Evolutionary conservation across 2,797 vertebrate genomes (phyloP).

Genomic region (Telmatherina bonti): DNA sequence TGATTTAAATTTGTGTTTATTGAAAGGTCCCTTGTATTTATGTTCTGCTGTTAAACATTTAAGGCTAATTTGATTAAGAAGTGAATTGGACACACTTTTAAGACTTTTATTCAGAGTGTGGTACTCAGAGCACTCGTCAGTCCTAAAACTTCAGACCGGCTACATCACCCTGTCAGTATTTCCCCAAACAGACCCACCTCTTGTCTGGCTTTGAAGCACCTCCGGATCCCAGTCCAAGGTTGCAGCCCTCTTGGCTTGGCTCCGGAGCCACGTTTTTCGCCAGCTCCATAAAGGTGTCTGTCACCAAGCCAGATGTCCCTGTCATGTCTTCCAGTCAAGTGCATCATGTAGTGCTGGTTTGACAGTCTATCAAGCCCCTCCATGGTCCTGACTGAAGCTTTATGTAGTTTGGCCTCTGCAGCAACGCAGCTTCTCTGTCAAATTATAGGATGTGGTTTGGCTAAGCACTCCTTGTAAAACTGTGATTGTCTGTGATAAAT

Average conservation of each 20-base stretch:
- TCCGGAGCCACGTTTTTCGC: constrained; percentile 50
- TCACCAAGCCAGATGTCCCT: constrained; percentile 51
- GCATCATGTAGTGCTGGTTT: constrained; percentile 53
- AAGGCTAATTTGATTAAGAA: constrained; percentile 26
- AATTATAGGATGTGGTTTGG: constrained; percentile 71
- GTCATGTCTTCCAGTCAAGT: constrained; percentile 48
- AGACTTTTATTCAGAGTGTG: constrained; percentile 50
- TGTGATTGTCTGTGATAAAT: constrained; percentile 72
- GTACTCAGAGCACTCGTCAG: constrained; percentile 27
- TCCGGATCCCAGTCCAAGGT: constrained; percentile 55
- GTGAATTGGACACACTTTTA: constrained; percentile 36
- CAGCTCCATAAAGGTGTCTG: constrained; percentile 71
- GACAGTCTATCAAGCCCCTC: constrained; percentile 36
- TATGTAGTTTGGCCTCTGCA: constrained; percentile 28
- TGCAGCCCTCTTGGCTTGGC: constrained; percentile 40
- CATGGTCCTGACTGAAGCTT: constrained; percentile 29
- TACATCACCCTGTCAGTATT: constrained; percentile 51
- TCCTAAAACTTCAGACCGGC: constrained; percentile 33
- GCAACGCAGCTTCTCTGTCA: constrained; percentile 61
- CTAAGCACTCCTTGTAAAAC: constrained; percentile 52
- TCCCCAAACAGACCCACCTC: constrained; percentile 71
- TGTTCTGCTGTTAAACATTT: constrained; percentile 29
- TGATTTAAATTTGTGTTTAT: constrained; percentile 5
- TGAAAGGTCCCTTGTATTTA: constrained; percentile 18
- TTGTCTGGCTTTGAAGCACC: constrained; percentile 70